Conservation (phyloP, 23 tunicate species). For the Phallusia fumigata region DNA sequence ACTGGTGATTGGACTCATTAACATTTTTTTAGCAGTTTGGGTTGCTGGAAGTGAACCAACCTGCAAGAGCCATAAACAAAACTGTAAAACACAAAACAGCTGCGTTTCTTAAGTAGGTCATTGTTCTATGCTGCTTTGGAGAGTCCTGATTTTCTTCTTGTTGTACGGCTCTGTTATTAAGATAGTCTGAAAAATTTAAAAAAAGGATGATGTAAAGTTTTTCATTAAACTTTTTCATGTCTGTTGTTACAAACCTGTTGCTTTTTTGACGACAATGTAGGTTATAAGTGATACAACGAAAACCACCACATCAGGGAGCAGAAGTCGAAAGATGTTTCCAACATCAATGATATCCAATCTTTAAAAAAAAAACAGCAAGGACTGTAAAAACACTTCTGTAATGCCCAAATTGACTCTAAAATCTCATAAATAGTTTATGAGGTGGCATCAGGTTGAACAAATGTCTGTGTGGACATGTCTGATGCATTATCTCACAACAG, state of each 20-base stretch:
- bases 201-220: background rate
- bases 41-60: constrained; percentile 6
- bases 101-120: constrained; percentile 24
- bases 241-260: constrained; percentile 18
- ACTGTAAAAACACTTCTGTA: too few species aligned
- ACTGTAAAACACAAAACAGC: constrained; percentile 34
- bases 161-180: background rate
- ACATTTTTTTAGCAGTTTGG: background rate
- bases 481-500: too few species aligned
- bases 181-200: background rate
- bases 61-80: constrained; percentile 57
- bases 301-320: constrained; percentile 68
- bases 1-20: too few species aligned
- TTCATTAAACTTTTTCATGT: too few species aligned
- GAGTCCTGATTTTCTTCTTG: background rate
- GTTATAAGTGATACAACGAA: constrained; percentile 48
- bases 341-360: constrained; percentile 58
- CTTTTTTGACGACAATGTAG: constrained; percentile 48
- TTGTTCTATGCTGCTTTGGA: background rate
- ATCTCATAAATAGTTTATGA: too few species aligned
- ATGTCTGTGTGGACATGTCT: too few species aligned
- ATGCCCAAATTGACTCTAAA: too few species aligned
- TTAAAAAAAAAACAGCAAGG: background rate
- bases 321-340: constrained; percentile 59
- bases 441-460: too few species aligned